These are phyloP conservation scores for Cyaniris semiargus DNA, from an alignment of 2,888 invertebrate genomes.

Conservation along the genomic window DNA sequence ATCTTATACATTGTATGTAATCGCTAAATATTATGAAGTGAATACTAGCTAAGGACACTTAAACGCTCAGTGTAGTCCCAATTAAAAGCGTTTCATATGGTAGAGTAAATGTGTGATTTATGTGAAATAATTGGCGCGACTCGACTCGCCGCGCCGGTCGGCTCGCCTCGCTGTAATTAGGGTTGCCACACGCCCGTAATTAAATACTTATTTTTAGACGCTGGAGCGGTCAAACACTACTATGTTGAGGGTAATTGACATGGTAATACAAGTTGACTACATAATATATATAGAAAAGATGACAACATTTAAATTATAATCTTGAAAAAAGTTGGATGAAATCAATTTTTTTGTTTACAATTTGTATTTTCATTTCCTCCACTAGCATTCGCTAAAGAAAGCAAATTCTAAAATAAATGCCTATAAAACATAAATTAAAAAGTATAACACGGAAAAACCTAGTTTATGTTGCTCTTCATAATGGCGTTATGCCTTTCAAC, in stretches of 20 bases:
- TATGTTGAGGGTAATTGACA: not conserved
- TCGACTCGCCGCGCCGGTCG: not conserved
- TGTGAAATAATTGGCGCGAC: slow-evolving; percentile 30
- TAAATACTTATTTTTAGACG: slow-evolving; percentile 11
- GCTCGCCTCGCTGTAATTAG: slow-evolving; percentile 28
- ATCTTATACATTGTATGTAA: not conserved
- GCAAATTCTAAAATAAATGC: not conserved
- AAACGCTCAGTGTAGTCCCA: slow-evolving; percentile 8
- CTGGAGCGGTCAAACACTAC: slow-evolving; percentile 4
- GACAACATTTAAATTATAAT: not conserved
- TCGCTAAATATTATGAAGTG: not conserved
- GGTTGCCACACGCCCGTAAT: slow-evolving; percentile 21
- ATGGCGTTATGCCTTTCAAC: not conserved
- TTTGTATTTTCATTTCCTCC: not conserved
- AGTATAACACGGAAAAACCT: not conserved
- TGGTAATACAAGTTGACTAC: not conserved
- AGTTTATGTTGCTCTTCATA: not conserved
- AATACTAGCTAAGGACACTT: not conserved
- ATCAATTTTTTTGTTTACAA: too few relatives aligned
- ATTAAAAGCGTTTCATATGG: slow-evolving; percentile 32
- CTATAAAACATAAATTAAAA: not conserved
- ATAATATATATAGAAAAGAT: not conserved
- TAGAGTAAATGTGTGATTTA: slow-evolving; percentile 35
- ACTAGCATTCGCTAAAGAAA: not conserved
- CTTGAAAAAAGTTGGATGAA: too few relatives aligned